A percentile compares a stretch with the other conserved stretches of the same genome.
phyloP scores from a whole-genome alignment of 1,140 invertebrate species.

The Vanessa tameamea region DNA sequence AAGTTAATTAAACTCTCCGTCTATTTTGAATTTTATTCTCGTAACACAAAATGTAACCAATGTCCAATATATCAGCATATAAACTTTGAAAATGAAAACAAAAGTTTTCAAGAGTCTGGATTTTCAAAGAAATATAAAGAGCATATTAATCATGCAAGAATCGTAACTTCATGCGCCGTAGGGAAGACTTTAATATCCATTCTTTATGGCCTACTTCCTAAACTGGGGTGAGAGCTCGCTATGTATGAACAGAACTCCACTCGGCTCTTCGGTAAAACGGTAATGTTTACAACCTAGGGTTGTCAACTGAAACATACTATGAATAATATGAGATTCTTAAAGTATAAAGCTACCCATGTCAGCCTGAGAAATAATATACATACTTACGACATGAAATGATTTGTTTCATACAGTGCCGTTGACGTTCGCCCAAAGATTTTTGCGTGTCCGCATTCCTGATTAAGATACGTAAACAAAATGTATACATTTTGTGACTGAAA shows the following conservation, averaged over 20 bases:
- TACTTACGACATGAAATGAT: no score
- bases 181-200: slow-evolving; percentile 41
- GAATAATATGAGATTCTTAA: background rate
- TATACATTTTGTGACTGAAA: background rate
- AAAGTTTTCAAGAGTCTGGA: background rate
- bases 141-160: background rate
- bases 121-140: slow-evolving; percentile 1
- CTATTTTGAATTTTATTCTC: no score
- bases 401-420: no score
- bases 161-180: slow-evolving; percentile 22
- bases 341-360: no score
- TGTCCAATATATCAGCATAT: no score
- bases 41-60: no score
- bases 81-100: background rate
- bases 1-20: no score
- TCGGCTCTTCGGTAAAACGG: slow-evolving; percentile 22
- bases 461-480: no score
- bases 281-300: slow-evolving; percentile 19
- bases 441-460: no score
- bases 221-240: slow-evolving; percentile 34
- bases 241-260: slow-evolving; percentile 24
- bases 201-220: slow-evolving; percentile 39
- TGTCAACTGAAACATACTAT: background rate
- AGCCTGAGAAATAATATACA: no score
- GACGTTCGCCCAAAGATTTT: no score